Evolutionary conservation across 2,888 invertebrate species (phyloP).

Genomic region (Rhodophaea formosa): DNA sequence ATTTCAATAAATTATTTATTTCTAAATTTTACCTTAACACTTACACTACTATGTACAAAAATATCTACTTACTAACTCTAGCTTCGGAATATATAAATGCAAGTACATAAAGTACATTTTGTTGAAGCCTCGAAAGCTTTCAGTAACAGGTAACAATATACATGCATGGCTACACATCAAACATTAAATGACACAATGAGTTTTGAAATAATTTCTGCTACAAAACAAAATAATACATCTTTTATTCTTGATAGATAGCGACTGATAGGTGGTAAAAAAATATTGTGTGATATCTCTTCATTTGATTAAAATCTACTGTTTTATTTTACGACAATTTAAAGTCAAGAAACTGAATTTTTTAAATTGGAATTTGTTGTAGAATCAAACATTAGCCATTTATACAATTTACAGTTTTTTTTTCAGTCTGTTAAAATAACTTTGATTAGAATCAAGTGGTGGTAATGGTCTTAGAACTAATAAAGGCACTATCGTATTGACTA

Average conservation of each 20-base stretch:
- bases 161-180: constrained; percentile 1
- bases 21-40: constrained; percentile 38
- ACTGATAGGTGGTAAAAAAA: too few species aligned
- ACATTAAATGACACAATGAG: neutral
- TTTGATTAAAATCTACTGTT: too few species aligned
- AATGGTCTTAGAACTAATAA: constrained; percentile 45
- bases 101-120: constrained; percentile 32
- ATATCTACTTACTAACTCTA: constrained; percentile 45
- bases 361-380: neutral
- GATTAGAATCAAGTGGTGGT: constrained; percentile 22
- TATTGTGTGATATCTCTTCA: too few species aligned
- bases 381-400: neutral
- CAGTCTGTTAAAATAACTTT: neutral
- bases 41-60: constrained; percentile 52
- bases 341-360: too few species aligned
- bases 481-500: constrained; percentile 78
- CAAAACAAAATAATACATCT: too few species aligned
- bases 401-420: neutral
- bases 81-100: constrained; percentile 32
- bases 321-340: too few species aligned
- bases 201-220: neutral
- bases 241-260: too few species aligned
- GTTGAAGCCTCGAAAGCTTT: constrained; percentile 49
- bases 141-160: constrained; percentile 52
- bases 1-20: constrained; percentile 72